Evolutionary conservation across 1,140 invertebrate species (phyloP).

Genomic region (Atta texana): DNA sequence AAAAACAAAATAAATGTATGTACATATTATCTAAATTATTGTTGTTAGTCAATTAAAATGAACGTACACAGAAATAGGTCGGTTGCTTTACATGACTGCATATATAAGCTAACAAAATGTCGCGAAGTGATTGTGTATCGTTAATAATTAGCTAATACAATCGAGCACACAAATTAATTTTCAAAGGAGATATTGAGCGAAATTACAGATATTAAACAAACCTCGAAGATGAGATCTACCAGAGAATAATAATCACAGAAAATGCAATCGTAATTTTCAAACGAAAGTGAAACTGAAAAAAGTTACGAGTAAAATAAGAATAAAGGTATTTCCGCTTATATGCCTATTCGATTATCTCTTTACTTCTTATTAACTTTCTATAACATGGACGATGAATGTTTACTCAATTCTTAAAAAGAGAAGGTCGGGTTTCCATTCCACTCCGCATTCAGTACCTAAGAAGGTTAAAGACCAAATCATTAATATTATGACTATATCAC

Average conservation of each 20-base stretch:
- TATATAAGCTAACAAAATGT: neutral
- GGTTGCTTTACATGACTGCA: neutral
- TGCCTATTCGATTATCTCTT: neutral
- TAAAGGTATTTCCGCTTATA: neutral
- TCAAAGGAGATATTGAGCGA: neutral
- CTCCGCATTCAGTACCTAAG: neutral
- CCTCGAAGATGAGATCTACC: neutral
- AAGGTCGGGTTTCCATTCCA: conserved; percentile 6
- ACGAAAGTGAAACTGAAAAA: neutral
- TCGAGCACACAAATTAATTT: neutral
- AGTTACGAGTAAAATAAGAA: neutral
- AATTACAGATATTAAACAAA: neutral
- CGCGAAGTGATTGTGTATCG: neutral
- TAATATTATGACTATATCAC: conserved; percentile 8
- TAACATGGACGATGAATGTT: neutral
- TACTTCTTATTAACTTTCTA: conserved; percentile 23
- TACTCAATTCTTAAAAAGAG: conserved; percentile 11
- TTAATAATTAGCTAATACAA: conserved; percentile 7
- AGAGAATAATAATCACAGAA: neutral
- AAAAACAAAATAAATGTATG: neutral
- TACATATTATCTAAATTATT: conserved; percentile 29
- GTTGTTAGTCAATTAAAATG: neutral
- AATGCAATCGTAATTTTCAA: neutral
- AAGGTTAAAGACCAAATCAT: neutral
- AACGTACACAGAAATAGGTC: conserved; percentile 8